Evolutionary conservation across 2,888 invertebrate species (phyloP).

Genomic region (Cordilura impudica): DNA sequence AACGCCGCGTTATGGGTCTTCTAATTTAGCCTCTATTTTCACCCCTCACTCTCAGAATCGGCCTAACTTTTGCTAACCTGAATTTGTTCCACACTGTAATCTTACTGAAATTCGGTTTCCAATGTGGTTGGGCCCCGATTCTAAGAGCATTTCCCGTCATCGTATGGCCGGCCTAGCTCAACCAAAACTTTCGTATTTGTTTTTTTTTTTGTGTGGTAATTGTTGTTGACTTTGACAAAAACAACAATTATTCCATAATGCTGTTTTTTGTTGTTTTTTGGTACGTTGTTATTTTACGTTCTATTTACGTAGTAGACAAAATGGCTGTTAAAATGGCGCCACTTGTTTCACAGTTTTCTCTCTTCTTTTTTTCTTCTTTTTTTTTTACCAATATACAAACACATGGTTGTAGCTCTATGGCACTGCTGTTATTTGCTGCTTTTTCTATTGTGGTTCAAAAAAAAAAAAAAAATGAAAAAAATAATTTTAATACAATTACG

Average conservation of each 20-base stretch:
- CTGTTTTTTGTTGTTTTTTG: not conserved
- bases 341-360: conserved; percentile 29
- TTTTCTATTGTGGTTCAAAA: conserved; percentile 15
- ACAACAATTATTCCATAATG: not conserved
- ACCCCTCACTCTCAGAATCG: no score
- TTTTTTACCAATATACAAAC: not conserved
- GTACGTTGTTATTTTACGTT: not conserved
- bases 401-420: not conserved
- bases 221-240: not conserved
- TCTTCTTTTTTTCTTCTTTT: not conserved
- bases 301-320: conserved; percentile 53
- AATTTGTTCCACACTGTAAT: no score
- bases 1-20: no score
- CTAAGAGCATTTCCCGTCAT: no score
- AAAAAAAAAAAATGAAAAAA: not conserved
- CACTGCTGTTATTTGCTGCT: conserved; percentile 13
- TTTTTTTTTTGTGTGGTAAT: conserved; percentile 7
- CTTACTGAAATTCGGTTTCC: no score
- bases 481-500: conserved; percentile 57
- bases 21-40: no score
- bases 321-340: conserved; percentile 64
- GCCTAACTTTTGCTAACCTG: no score
- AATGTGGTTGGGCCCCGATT: no score
- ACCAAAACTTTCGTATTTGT: no score
- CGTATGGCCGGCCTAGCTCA: no score